Percentiles rank a stretch among this genome's conserved stretches.
Evolutionary conservation across 1,140 invertebrate genomes (phyloP).

Genomic region (Plectus sambesii): DNA sequence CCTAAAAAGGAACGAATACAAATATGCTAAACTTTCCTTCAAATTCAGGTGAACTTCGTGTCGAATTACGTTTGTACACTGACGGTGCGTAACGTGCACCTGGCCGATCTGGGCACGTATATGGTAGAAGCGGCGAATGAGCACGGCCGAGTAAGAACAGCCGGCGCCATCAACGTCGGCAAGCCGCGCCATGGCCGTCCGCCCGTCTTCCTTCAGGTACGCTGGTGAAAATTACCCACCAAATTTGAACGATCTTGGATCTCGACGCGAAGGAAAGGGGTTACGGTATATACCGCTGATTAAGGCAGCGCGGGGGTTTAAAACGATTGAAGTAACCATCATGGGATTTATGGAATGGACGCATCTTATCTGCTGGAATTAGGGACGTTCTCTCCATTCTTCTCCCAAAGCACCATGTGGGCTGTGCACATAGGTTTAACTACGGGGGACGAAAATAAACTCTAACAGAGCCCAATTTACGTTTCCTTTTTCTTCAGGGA

Average conservation of each 20-base stretch:
- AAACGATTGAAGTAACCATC: conserved; percentile 6
- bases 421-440: too few species aligned
- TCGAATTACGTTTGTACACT: conserved; percentile 18
- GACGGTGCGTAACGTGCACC: conserved; percentile 14
- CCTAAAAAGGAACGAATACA: conserved; percentile 16
- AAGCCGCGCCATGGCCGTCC: conserved; percentile 16
- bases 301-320: neutral
- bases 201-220: conserved; percentile 22
- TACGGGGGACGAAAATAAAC: too few species aligned
- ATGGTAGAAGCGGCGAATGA: conserved; percentile 29
- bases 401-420: too few species aligned
- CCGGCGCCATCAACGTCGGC: conserved; percentile 29
- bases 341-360: conserved; percentile 22
- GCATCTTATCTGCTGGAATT: too few species aligned
- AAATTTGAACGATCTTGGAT: too few species aligned
- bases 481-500: too few species aligned
- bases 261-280: too few species aligned
- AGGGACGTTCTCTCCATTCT: too few species aligned
- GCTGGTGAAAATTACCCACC: too few species aligned
- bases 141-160: conserved; percentile 34
- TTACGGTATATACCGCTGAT: too few species aligned
- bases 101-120: conserved; percentile 26
- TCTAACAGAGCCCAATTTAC: too few species aligned
- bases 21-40: neutral
- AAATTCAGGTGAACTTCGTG: conserved; percentile 24